A percentile compares a stretch with the other conserved stretches of the same genome.
Conservation (phyloP, 1,140 invertebrate species). For the Drosophila bocqueti region DNA sequence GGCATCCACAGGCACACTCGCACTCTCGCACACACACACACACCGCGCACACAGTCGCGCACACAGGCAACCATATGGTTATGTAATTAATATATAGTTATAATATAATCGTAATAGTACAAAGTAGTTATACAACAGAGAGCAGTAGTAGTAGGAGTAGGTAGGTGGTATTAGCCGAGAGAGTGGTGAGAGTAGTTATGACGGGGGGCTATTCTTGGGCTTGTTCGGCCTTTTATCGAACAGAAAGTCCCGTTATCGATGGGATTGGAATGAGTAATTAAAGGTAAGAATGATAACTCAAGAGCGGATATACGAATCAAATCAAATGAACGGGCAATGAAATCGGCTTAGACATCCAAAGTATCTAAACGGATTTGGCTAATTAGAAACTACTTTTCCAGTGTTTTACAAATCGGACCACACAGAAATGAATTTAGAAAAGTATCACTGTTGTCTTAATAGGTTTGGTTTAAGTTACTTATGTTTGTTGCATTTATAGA, state of each 20-base stretch:
- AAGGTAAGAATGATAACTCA: slow-evolving; percentile 25
- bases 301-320: slow-evolving; percentile 15
- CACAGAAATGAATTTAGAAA: not conserved
- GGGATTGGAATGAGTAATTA: slow-evolving; percentile 23
- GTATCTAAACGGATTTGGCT: slow-evolving; percentile 18
- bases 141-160: slow-evolving; percentile 47
- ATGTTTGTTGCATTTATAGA: slow-evolving; percentile 7
- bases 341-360: not conserved
- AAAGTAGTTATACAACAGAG: slow-evolving; percentile 37
- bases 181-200: slow-evolving; percentile 67
- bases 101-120: slow-evolving; percentile 27
- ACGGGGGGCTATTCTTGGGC: slow-evolving; percentile 6
- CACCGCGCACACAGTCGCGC: not conserved
- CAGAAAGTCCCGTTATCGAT: slow-evolving; percentile 19
- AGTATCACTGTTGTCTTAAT: not conserved
- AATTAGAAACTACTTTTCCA: not conserved
- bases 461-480: not conserved
- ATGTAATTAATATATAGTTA: slow-evolving; percentile 19
- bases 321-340: slow-evolving; percentile 3
- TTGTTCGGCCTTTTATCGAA: slow-evolving; percentile 7
- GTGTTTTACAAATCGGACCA: slow-evolving; percentile 2
- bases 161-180: slow-evolving; percentile 54
- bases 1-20: slow-evolving; percentile 21
- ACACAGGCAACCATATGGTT: slow-evolving; percentile 24
- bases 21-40: slow-evolving; percentile 8